Percentiles rank a stretch among this genome's conserved stretches.
Evolutionary conservation across 53 echinoderm and acorn worm species (phyloP).

Genomic region (Temnopleurus reevesii): DNA sequence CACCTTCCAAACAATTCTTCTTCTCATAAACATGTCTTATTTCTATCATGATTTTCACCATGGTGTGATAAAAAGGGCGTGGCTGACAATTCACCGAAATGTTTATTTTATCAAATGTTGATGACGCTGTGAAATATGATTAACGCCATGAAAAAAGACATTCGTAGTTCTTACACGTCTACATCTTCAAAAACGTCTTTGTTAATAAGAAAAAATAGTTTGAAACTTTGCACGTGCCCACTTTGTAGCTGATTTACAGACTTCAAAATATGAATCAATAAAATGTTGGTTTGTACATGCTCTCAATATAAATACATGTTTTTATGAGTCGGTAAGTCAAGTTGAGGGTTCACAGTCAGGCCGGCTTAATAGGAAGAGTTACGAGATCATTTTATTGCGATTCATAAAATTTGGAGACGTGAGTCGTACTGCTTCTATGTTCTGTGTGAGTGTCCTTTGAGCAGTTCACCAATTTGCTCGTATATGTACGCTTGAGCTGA

Average conservation of each 20-base stretch:
- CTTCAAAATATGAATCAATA: conserved; percentile 17
- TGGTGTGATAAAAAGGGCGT: conserved; percentile 8
- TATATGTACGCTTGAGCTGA: too few relatives aligned
- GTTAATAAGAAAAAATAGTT: neutral
- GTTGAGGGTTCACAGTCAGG: neutral
- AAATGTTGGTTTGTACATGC: neutral
- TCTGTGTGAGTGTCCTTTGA: too few relatives aligned
- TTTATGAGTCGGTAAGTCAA: conserved; percentile 15
- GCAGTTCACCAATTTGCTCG: too few relatives aligned
- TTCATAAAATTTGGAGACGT: neutral
- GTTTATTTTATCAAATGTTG: neutral
- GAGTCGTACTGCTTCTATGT: neutral
- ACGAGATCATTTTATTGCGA: conserved; percentile 4
- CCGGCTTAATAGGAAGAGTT: neutral
- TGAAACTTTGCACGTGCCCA: neutral
- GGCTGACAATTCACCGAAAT: neutral
- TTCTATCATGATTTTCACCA: too few relatives aligned
- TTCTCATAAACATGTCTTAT: too few relatives aligned
- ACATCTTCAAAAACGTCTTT: neutral
- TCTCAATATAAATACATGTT: neutral
- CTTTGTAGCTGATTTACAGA: neutral
- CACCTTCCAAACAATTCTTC: too few relatives aligned
- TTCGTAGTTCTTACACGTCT: neutral
- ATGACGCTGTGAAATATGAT: neutral
- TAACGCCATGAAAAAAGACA: neutral